Percentiles rank a stretch among this genome's conserved stretches.
These are phyloP conservation scores for Triplophysa rosa DNA, from an alignment of 2,113 vertebrate genomes.

Conservation along the genomic window DNA sequence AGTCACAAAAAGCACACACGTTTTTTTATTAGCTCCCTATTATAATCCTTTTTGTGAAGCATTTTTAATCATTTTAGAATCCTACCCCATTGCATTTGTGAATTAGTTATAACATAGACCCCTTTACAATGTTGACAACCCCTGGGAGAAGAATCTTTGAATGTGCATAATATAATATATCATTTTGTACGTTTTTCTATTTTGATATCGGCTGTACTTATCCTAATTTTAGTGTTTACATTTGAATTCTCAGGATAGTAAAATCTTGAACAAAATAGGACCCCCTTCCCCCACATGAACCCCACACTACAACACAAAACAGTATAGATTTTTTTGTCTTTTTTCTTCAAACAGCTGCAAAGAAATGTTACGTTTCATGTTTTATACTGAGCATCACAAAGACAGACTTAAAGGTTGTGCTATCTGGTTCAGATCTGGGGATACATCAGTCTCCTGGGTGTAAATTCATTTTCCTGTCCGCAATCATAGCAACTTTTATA, in stretches of 20 bases:
- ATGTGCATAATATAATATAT: constrained; percentile 49
- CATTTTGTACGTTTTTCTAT: neutral
- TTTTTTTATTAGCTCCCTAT: constrained; percentile 56
- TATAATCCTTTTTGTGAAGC: constrained; percentile 62
- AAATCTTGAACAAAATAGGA: constrained; percentile 69
- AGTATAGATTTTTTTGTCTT: constrained; percentile 56
- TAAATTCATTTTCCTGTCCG: neutral
- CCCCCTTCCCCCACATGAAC: constrained; percentile 70
- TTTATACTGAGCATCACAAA: constrained; percentile 66
- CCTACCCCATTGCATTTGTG: constrained; percentile 69
- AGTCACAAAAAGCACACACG: constrained; percentile 59
- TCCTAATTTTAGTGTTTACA: constrained; percentile 55
- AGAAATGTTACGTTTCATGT: constrained; percentile 57
- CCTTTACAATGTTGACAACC: constrained; percentile 57
- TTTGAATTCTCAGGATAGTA: constrained; percentile 51
- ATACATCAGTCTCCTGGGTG: neutral
- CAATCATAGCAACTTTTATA: neutral
- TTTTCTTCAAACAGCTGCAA: constrained; percentile 53
- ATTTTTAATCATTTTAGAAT: constrained; percentile 63
- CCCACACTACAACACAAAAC: constrained; percentile 74
- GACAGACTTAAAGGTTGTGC: constrained; percentile 70
- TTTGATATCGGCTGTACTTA: constrained; percentile 39
- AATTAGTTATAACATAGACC: constrained; percentile 52
- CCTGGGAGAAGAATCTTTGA: constrained; percentile 32
- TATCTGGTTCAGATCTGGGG: constrained; percentile 65